Evolutionary conservation across 2,797 vertebrate genomes (phyloP).

Genomic region (Poliocrania exsul): DNA sequence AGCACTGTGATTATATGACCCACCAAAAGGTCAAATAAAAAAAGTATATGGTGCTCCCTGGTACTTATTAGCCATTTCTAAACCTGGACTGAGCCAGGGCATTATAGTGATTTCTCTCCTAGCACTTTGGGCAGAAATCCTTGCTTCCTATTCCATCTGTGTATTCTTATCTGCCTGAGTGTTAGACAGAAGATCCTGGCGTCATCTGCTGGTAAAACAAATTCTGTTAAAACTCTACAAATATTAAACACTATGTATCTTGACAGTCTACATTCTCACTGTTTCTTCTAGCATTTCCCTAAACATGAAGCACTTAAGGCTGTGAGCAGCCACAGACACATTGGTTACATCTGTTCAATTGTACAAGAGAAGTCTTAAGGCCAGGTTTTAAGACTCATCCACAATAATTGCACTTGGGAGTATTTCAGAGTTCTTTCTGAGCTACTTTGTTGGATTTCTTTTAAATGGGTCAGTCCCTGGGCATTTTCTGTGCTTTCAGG

Average conservation of each 20-base stretch:
- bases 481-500: not conserved
- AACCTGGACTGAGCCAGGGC: not conserved
- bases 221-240: not conserved
- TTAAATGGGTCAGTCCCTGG: not conserved
- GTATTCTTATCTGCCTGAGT: not conserved
- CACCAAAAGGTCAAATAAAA: not conserved
- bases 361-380: not conserved
- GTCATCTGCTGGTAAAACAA: not conserved
- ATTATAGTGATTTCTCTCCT: not conserved
- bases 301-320: not conserved
- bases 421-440: not conserved
- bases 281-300: not conserved
- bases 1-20: not conserved
- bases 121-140: not conserved
- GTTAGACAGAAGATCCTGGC: not conserved
- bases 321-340: not conserved
- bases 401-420: not conserved
- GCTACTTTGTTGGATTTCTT: not conserved
- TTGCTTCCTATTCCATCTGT: not conserved
- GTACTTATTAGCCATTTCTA: not conserved
- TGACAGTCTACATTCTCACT: not conserved
- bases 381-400: not conserved
- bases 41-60: rapidly evolving
- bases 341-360: not conserved
- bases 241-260: not conserved